phyloP scores from a whole-genome alignment of 2,113 vertebrate species.

The Pardalotus punctatus region DNA sequence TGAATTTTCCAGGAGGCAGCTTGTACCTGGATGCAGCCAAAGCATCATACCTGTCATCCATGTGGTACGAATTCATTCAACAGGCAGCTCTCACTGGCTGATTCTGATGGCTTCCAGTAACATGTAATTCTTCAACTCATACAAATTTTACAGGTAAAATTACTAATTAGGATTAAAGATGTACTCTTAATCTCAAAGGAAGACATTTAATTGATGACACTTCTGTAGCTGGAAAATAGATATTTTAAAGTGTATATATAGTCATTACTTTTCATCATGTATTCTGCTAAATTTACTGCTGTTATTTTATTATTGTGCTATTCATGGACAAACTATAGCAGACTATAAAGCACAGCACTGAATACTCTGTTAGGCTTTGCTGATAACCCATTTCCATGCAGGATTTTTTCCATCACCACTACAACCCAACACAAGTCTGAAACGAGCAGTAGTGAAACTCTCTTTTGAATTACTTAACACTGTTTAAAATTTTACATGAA shows the following conservation, averaged over 20 bases:
- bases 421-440: background rate
- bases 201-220: background rate
- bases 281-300: background rate
- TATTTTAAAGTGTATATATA: background rate
- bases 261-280: background rate
- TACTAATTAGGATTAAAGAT: background rate
- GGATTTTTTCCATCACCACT: background rate
- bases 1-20: background rate
- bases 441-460: background rate
- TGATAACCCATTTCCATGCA: background rate
- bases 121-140: background rate
- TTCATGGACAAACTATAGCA: background rate
- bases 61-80: background rate
- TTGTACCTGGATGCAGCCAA: background rate
- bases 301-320: background rate
- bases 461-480: background rate
- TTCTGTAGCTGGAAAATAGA: background rate
- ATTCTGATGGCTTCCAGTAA: background rate
- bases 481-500: background rate
- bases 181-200: background rate
- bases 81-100: background rate
- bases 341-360: background rate
- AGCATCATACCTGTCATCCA: background rate
- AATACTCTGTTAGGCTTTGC: background rate
- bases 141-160: background rate